phyloP scores from a whole-genome alignment of 2,797 vertebrate genomes.

The Huso huso region DNA sequence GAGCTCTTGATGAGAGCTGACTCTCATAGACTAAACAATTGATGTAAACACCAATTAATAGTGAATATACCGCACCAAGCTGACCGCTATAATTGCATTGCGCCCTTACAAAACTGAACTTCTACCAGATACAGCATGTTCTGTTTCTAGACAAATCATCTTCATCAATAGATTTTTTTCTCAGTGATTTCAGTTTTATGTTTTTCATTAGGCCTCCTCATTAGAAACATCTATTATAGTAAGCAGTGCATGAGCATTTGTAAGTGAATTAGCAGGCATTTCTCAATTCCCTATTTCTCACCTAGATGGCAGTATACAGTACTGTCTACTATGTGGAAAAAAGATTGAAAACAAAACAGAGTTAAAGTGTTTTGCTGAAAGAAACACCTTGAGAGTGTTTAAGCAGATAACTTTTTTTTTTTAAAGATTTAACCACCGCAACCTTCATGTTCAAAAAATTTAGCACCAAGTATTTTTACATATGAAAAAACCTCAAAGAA shows the following conservation, averaged over 20 bases:
- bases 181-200: not conserved
- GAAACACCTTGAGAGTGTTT: conserved; percentile 8
- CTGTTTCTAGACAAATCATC: too few species aligned
- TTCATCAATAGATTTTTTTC: too few species aligned
- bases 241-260: not conserved
- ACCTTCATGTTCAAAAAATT: conserved; percentile 48
- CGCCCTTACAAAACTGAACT: too few species aligned
- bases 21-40: too few species aligned
- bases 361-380: not conserved
- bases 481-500: conserved; percentile 64
- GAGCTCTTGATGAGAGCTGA: too few species aligned
- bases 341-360: not conserved
- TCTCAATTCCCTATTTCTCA: not conserved
- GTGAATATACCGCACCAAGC: too few species aligned
- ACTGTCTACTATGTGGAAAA: not conserved
- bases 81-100: too few species aligned
- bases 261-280: not conserved
- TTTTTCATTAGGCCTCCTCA: not conserved
- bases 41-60: too few species aligned
- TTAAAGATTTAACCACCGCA: conserved; percentile 40
- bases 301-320: conserved; percentile 1
- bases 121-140: too few species aligned
- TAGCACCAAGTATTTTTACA: conserved; percentile 59
- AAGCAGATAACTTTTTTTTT: not conserved
- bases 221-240: not conserved